Evolutionary conservation across 2,888 invertebrate genomes (phyloP).

Genomic region (Deilephila porcellus): DNA sequence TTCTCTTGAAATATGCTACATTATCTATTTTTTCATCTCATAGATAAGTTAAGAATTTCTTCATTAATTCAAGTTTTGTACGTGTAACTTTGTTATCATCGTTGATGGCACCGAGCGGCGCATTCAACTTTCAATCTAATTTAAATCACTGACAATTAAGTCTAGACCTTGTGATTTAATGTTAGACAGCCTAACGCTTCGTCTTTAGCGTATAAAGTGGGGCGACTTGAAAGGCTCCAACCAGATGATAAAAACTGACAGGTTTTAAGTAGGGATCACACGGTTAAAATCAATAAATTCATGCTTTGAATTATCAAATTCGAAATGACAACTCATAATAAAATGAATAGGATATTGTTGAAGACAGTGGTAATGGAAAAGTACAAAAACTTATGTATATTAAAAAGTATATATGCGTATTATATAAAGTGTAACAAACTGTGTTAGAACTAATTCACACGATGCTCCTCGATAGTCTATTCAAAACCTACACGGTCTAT

Average conservation of each 20-base stretch:
- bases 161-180: constrained; percentile 53
- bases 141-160: constrained; percentile 69
- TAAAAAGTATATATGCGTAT: too few relatives aligned
- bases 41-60: constrained; percentile 20
- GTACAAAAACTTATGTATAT: too few relatives aligned
- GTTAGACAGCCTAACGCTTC: constrained; percentile 31
- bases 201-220: constrained; percentile 27
- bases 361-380: too few relatives aligned
- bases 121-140: constrained; percentile 61
- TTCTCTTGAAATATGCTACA: constrained; percentile 2
- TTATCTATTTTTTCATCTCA: constrained; percentile 1
- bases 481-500: not conserved
- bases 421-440: not conserved
- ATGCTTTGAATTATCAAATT: too few relatives aligned
- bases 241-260: constrained; percentile 1
- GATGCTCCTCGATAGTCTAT: not conserved
- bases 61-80: constrained; percentile 20
- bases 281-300: not conserved
- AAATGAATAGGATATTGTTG: too few relatives aligned
- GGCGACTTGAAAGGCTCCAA: constrained; percentile 37
- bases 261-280: not conserved
- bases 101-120: constrained; percentile 52
- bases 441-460: not conserved
- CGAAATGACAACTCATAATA: too few relatives aligned
- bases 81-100: constrained; percentile 52